Percentiles rank a stretch among this genome's conserved stretches.
These are phyloP conservation scores for Eurosta solidaginis DNA, from an alignment of 1,140 invertebrate species.

Conservation along the genomic window DNA sequence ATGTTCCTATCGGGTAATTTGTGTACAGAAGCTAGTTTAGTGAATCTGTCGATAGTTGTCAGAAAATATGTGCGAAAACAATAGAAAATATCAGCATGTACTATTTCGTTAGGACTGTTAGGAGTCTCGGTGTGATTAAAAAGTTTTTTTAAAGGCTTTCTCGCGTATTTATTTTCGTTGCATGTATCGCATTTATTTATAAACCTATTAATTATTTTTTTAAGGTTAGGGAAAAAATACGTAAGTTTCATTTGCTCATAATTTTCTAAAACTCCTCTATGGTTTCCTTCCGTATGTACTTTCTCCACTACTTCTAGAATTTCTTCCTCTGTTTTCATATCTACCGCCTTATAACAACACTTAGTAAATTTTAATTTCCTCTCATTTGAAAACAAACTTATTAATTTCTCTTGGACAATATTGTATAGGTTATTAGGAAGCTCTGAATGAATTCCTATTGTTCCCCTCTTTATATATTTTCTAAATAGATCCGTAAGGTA, in stretches of 20 bases:
- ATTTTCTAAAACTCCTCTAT: not conserved
- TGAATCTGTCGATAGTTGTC: no score
- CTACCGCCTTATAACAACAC: not conserved
- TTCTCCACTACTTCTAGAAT: no score
- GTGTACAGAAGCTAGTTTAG: no score
- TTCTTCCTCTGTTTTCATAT: not conserved
- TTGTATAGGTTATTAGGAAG: not conserved
- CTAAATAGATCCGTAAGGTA: not conserved
- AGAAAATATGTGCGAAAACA: not conserved
- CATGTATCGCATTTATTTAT: not conserved
- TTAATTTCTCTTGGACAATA: not conserved
- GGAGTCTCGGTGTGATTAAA: conserved; percentile 19
- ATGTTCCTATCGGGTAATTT: no score
- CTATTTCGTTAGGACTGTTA: conserved; percentile 5
- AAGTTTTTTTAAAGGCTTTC: not conserved
- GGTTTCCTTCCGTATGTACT: no score
- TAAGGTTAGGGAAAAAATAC: not conserved
- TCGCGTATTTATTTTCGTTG: no score
- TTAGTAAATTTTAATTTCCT: no score
- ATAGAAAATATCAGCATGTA: no score
- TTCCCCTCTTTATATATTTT: not conserved
- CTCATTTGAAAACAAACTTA: no score
- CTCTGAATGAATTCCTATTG: not conserved
- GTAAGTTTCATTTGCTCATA: not conserved
- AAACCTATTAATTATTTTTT: conserved; percentile 5